Percentiles rank a stretch among this genome's conserved stretches.
Evolutionary conservation across 53 echinoderm and acorn worm species (phyloP).

Genomic region (Paracentrotus lividus): DNA sequence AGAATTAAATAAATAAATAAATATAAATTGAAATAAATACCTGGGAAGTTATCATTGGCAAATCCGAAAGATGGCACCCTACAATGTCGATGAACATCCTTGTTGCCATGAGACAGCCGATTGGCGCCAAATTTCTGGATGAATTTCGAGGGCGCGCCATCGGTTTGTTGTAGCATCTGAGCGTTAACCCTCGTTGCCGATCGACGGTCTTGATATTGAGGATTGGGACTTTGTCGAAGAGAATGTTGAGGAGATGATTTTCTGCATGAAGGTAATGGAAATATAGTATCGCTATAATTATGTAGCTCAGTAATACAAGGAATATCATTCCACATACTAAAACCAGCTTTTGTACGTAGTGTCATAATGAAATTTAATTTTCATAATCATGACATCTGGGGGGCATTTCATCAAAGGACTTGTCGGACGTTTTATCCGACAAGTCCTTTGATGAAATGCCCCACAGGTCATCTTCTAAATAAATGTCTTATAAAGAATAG

Average conservation of each 20-base stretch:
- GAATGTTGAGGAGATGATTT: background rate
- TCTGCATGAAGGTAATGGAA: background rate
- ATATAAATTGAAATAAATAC: background rate
- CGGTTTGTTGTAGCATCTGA: background rate
- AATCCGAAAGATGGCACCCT: conserved; percentile 31
- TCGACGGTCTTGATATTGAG: background rate
- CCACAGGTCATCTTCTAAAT: too few species aligned
- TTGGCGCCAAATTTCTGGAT: conserved; percentile 68
- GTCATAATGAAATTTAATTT: too few species aligned
- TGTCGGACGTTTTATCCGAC: too few species aligned
- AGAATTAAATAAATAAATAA: too few species aligned
- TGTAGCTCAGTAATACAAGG: too few species aligned
- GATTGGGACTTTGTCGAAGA: background rate
- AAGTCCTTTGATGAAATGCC: too few species aligned
- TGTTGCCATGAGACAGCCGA: background rate
- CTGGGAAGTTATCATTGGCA: conserved; percentile 5
- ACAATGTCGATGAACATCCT: conserved; percentile 31
- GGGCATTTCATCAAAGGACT: too few species aligned
- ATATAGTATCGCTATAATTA: too few species aligned
- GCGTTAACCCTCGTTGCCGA: conserved; percentile 47
- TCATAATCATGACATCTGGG: too few species aligned
- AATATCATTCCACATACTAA: too few species aligned
- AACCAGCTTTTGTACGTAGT: too few species aligned
- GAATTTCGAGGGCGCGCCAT: conserved; percentile 57
- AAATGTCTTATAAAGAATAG: too few species aligned